Evolutionary conservation across 2,888 invertebrate species (phyloP), one percentile per base, ranked within the genome.

Genomic region (Seira ritae): DNA sequence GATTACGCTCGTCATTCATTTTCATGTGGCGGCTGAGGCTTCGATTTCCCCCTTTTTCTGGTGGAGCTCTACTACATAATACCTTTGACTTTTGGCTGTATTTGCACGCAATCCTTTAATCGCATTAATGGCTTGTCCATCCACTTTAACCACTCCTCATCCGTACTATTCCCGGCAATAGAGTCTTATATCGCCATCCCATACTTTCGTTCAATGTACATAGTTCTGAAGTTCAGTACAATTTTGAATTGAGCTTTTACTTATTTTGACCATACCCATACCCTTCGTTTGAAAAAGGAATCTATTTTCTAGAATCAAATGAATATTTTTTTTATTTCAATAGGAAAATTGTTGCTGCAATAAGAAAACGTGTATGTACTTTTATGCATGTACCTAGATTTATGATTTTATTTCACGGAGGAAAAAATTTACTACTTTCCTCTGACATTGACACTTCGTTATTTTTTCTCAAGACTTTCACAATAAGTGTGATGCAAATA

Each of bases 51-150:
- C 55, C 15, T 22, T 65, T 42, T 42, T 66, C n/a, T 72, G 62
- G 31, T 72, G 55, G 23, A 22, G 55, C 31, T 60, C 60, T 10
- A 3, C 60, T 19, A 46, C 10, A 12, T 12, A n/a, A 60, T 69
- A 69, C 17, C 68, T 42, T 55, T 65, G 72, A 73, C 55, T 73
- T 80, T 80, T 17, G 2, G 50, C 50, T 50, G 50, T 50, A 50
- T 78, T 85, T 81, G 81, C 86, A 87, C 85, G 86, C 85, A 85
- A 87, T 87, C 83, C 87, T 84, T 86, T 87, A 87, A 87, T 87
- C 87, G 87, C 82, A 87, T 87, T 87, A 87, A 86, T 85, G 83
- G 86, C 74, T 84, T 81, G 78, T 86, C 85, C 74, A 81, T 78
- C 78, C 79, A 79, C 69, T 75, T 76, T 73, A 46, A 46, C 42